phyloP scores from a whole-genome alignment of 2,888 invertebrate genomes.

The Trissonchulus latispiculum region DNA sequence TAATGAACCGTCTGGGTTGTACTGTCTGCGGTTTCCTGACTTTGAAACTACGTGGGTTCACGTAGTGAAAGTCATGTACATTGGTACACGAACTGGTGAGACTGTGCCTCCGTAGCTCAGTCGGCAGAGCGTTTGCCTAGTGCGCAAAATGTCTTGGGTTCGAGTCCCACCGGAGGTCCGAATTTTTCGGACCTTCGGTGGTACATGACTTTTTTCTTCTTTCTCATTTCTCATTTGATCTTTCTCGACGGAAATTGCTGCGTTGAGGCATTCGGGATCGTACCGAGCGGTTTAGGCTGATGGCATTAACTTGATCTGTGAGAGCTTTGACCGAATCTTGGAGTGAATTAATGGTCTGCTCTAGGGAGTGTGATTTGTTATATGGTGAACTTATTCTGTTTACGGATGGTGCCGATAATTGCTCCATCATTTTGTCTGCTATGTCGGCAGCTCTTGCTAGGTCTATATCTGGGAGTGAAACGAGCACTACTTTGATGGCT shows the following conservation, averaged over 20 bases:
- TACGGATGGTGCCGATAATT: neutral
- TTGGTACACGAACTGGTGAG: no score
- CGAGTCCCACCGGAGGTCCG: no score
- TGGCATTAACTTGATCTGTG: neutral
- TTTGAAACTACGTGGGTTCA: no score
- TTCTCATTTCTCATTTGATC: no score
- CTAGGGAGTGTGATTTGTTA: neutral
- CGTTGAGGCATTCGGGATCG: neutral
- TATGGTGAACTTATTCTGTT: neutral
- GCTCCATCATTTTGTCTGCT: conserved; percentile 11
- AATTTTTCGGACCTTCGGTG: no score
- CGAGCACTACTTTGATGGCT: neutral
- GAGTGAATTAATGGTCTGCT: neutral
- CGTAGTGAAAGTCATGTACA: no score
- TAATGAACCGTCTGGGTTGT: neutral
- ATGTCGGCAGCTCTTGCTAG: neutral
- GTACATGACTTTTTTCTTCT: no score
- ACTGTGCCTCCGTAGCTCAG: no score
- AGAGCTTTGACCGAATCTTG: neutral
- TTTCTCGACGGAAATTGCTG: neutral
- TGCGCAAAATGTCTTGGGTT: no score
- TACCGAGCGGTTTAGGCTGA: neutral
- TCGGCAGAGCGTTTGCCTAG: no score
- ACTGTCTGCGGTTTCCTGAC: no score
- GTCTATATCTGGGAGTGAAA: conserved; percentile 4